These are phyloP conservation scores for Muscina levida DNA, from an alignment of 2,888 invertebrate genomes.

Conservation along the genomic window DNA sequence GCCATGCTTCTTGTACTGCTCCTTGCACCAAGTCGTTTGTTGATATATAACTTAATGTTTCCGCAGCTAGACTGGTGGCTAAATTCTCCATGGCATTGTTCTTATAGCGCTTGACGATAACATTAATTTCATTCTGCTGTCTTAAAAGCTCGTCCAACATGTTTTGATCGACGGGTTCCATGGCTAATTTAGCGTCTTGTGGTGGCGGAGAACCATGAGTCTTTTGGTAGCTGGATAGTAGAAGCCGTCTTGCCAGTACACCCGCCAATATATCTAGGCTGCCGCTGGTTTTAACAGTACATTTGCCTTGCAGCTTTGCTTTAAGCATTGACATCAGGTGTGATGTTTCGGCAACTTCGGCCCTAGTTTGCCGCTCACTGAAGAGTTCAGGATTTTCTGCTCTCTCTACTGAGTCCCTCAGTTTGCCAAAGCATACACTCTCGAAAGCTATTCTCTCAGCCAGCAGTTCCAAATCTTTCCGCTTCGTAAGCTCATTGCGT, in stretches of 20 bases:
- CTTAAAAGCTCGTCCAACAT: slow-evolving; percentile 79
- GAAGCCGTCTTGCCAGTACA: slow-evolving; percentile 87
- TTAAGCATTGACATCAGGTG: slow-evolving; percentile 87
- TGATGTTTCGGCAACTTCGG: slow-evolving; percentile 88
- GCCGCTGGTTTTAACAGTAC: slow-evolving; percentile 79
- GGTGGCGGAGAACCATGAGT: slow-evolving; percentile 40
- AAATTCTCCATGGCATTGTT: slow-evolving; percentile 85
- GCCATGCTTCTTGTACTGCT: slow-evolving; percentile 88
- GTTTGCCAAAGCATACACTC: slow-evolving; percentile 85
- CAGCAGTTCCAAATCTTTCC: slow-evolving; percentile 85
- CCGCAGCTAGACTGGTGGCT: slow-evolving; percentile 86
- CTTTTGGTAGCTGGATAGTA: slow-evolving; percentile 76
- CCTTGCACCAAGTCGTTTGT: slow-evolving; percentile 83
- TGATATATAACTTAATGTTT: slow-evolving; percentile 84
- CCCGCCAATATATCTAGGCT: slow-evolving; percentile 87
- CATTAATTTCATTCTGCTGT: slow-evolving; percentile 84
- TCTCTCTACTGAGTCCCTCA: slow-evolving; percentile 85
- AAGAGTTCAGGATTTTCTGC: slow-evolving; percentile 82
- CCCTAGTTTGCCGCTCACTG: slow-evolving; percentile 83
- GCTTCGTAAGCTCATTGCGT: slow-evolving; percentile 85
- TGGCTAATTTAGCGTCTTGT: slow-evolving; percentile 80
- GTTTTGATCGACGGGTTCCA: slow-evolving; percentile 81
- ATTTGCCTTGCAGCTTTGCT: slow-evolving; percentile 84
- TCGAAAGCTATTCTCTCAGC: slow-evolving; percentile 91
- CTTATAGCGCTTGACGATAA: slow-evolving; percentile 84